Percentiles rank a stretch among this genome's conserved stretches.
These are phyloP conservation scores for Hypsibius dujardini DNA, from an alignment of 1,140 invertebrate species.

Conservation along the genomic window DNA sequence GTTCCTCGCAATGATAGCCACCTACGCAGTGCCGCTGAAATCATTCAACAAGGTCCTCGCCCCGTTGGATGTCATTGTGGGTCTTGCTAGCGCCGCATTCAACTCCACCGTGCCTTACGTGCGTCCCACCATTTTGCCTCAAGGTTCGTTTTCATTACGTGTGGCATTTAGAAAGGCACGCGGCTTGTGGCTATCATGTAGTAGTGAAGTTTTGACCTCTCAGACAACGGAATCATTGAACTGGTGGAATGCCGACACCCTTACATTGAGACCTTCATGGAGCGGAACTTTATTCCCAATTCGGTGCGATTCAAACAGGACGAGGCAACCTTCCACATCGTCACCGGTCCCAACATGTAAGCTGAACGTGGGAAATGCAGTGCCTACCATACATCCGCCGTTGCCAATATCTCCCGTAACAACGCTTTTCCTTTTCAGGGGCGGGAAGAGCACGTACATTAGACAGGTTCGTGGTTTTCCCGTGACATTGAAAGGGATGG, in stretches of 20 bases:
- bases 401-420: too few relatives aligned
- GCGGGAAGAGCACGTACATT: conserved; percentile 94
- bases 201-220: conserved; percentile 18
- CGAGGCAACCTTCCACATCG: conserved; percentile 51
- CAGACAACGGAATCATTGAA: conserved; percentile 45
- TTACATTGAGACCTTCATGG: conserved; percentile 62
- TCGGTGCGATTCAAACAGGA: conserved; percentile 59
- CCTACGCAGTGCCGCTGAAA: conserved; percentile 59
- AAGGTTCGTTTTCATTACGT: conserved; percentile 30
- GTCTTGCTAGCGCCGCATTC: conserved; percentile 57
- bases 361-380: too few relatives aligned
- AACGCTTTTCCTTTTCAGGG: too few relatives aligned
- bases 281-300: conserved; percentile 64
- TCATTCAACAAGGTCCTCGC: conserved; percentile 55
- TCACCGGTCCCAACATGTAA: conserved; percentile 94
- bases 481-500: too few relatives aligned
- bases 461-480: too few relatives aligned
- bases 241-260: conserved; percentile 69
- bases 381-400: too few relatives aligned
- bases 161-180: too few relatives aligned
- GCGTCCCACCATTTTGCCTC: conserved; percentile 49
- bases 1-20: too few relatives aligned
- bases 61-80: conserved; percentile 63
- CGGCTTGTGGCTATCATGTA: too few relatives aligned
- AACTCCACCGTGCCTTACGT: conserved; percentile 55